These are phyloP conservation scores for Acipenser transmontanus DNA, from an alignment of 2,797 vertebrate species.

Conservation along the genomic window DNA sequence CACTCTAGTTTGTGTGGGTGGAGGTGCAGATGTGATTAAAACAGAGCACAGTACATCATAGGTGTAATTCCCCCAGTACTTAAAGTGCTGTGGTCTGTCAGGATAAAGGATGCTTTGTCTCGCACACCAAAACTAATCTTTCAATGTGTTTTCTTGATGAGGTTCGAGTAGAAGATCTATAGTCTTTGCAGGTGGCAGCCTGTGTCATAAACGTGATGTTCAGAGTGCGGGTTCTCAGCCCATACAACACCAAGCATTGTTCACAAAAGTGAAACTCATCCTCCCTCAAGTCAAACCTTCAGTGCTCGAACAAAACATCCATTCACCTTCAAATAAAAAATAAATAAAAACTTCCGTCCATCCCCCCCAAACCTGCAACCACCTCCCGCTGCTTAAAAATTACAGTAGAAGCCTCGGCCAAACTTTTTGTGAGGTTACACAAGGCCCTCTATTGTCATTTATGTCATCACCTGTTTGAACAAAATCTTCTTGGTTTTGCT, in stretches of 20 bases:
- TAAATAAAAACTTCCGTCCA: not conserved
- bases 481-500: conserved; percentile 4
- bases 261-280: conserved; percentile 1
- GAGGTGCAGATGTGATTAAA: conserved; percentile 49
- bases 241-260: not conserved
- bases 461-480: conserved; percentile 7
- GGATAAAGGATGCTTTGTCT: conserved; percentile 66
- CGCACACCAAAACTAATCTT: conserved; percentile 44
- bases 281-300: not conserved
- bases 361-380: not conserved
- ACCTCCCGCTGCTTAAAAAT: not conserved
- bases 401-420: not conserved
- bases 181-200: conserved; percentile 25
- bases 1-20: conserved; percentile 8
- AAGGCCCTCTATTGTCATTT: conserved; percentile 3
- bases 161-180: conserved; percentile 53
- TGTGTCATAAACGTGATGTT: conserved; percentile 2
- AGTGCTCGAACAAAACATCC: not conserved
- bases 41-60: conserved; percentile 37
- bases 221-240: not conserved
- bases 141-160: conserved; percentile 56
- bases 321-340: not conserved
- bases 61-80: conserved; percentile 10
- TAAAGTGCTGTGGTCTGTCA: conserved; percentile 29
- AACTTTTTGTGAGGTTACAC: conserved; percentile 1